These are phyloP conservation scores for Linepithema humile DNA, from an alignment of 1,140 invertebrate genomes.

Conservation along the genomic window DNA sequence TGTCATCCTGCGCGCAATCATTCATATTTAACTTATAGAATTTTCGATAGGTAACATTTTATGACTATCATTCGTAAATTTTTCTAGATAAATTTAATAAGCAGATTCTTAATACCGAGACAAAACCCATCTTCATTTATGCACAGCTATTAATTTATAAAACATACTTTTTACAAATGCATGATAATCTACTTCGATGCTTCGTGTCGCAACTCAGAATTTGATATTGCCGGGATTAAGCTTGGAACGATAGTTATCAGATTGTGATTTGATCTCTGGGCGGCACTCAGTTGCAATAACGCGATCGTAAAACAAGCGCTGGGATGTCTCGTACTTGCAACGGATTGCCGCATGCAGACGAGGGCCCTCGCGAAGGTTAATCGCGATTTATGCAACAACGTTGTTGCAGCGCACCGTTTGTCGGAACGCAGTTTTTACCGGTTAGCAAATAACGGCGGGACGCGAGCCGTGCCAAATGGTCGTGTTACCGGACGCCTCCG, in stretches of 20 bases:
- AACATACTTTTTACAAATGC: neutral
- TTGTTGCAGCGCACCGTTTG: conserved; percentile 9
- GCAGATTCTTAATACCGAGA: too few species aligned
- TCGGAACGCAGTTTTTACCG: conserved; percentile 40
- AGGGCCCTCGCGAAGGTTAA: conserved; percentile 34
- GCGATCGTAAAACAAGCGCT: neutral
- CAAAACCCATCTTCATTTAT: neutral
- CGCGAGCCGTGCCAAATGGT: conserved; percentile 66
- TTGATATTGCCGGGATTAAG: neutral
- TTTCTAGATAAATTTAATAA: too few species aligned
- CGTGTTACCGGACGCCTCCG: conserved; percentile 49
- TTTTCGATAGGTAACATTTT: neutral
- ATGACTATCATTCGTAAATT: too few species aligned
- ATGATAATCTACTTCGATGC: neutral
- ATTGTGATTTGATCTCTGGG: neutral
- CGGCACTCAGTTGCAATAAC: neutral
- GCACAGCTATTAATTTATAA: neutral
- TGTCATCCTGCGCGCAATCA: neutral
- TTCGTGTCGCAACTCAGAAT: too few species aligned
- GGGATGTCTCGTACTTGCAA: conserved; percentile 9
- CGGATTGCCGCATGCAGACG: conserved; percentile 15
- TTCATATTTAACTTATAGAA: neutral
- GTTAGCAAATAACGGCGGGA: neutral
- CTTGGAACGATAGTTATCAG: neutral
- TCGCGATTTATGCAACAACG: conserved; percentile 57